Evolutionary conservation across 2,888 invertebrate genomes (phyloP).

Genomic region (Zygogramma bicolorata): DNA sequence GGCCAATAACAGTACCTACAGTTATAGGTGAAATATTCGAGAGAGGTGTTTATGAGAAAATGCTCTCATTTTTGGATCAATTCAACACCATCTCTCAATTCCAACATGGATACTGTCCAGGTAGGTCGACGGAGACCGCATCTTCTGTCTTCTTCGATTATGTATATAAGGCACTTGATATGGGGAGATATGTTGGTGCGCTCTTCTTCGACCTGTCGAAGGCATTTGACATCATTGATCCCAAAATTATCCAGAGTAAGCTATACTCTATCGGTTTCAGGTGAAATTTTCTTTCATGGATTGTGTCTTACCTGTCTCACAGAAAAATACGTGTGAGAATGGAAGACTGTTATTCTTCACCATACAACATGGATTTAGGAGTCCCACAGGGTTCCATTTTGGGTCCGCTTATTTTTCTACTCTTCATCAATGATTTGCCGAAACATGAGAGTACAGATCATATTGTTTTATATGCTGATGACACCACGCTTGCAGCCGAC

Average conservation of each 20-base stretch:
- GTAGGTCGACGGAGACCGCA: constrained; percentile 14
- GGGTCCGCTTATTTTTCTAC: too few species aligned
- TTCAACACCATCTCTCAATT: background rate
- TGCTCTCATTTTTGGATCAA: background rate
- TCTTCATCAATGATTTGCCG: too few species aligned
- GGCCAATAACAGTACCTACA: too few species aligned
- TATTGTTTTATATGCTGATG: background rate
- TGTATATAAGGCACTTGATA: background rate
- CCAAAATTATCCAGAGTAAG: background rate
- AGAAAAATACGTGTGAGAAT: too few species aligned
- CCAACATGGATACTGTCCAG: constrained; percentile 15
- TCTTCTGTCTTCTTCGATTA: background rate
- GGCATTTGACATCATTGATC: background rate
- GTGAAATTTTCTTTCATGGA: too few species aligned
- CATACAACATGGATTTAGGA: too few species aligned
- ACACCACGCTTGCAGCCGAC: too few species aligned
- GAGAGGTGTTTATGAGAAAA: constrained; percentile 6
- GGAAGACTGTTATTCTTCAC: too few species aligned
- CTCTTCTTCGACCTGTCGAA: background rate
- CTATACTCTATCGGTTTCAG: background rate
- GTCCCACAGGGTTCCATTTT: too few species aligned
- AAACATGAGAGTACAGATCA: too few species aligned
- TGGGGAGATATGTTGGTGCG: background rate
- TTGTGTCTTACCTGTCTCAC: too few species aligned
- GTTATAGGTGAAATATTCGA: background rate